A percentile compares a stretch with the other conserved stretches of the same genome.
Conservation (phyloP, 2,113 vertebrate species). For the Megaceryle maxima region DNA sequence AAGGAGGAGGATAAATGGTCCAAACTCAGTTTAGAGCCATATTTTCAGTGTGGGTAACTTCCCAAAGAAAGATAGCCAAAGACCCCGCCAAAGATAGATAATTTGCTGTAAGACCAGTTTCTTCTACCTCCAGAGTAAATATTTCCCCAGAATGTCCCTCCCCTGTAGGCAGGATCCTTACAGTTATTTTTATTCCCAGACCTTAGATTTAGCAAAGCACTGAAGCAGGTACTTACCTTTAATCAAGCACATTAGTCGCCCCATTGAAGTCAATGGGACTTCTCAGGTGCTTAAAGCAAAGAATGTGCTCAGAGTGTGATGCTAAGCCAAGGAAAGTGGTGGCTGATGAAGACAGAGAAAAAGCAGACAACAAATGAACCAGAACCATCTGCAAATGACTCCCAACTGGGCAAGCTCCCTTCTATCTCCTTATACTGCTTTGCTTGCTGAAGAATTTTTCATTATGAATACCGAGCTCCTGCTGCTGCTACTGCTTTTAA, state of each 20-base stretch:
- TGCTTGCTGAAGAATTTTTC: conserved; percentile 46
- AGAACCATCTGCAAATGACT: conserved; percentile 61
- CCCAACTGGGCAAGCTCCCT: conserved; percentile 46
- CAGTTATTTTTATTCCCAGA: conserved; percentile 11
- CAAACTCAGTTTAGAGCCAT: background rate
- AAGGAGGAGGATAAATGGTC: background rate
- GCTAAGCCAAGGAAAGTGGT: conserved; percentile 12
- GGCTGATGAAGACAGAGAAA: conserved; percentile 13
- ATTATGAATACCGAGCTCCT: conserved; percentile 32
- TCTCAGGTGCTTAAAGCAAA: conserved; percentile 40
- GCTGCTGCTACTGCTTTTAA: conserved; percentile 22
- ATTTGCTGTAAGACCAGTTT: background rate
- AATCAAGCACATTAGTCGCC: conserved; percentile 60
- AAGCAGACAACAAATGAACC: conserved; percentile 58
- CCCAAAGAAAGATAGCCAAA: background rate
- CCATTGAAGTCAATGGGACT: conserved; percentile 54
- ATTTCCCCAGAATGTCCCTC: background rate
- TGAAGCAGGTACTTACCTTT: conserved; percentile 50
- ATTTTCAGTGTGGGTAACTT: background rate
- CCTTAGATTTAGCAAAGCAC: conserved; percentile 3
- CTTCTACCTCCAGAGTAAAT: background rate
- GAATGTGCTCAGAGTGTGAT: background rate
- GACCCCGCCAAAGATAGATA: rapidly evolving
- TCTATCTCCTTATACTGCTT: conserved; percentile 19
- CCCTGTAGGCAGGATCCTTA: background rate